These are phyloP conservation scores for Mobula hypostoma DNA, from an alignment of 2,113 vertebrate genomes.

Conservation along the genomic window DNA sequence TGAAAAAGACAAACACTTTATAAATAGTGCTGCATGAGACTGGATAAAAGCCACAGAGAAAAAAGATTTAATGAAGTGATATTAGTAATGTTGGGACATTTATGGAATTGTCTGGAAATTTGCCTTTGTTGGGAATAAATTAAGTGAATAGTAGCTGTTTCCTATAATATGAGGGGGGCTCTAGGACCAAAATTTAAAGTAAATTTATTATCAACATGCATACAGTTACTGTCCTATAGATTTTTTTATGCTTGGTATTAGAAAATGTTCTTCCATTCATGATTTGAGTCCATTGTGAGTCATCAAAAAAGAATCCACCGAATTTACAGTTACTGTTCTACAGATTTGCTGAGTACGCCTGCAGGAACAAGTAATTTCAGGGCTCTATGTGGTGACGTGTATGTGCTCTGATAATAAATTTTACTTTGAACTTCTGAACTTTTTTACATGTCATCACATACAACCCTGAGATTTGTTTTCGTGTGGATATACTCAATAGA, in stretches of 20 bases:
- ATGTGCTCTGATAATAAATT: too few relatives aligned
- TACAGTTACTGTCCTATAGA: too few relatives aligned
- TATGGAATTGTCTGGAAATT: slow-evolving; percentile 14
- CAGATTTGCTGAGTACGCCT: too few relatives aligned
- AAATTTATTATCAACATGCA: too few relatives aligned
- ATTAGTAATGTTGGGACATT: background rate
- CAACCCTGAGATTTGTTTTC: too few relatives aligned
- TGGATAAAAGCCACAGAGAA: background rate
- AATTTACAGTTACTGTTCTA: background rate
- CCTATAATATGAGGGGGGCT: too few relatives aligned
- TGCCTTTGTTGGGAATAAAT: background rate
- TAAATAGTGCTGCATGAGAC: background rate
- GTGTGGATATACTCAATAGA: too few relatives aligned
- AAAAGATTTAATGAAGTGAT: background rate
- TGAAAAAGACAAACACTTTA: background rate
- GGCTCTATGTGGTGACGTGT: too few relatives aligned
- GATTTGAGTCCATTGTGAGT: background rate
- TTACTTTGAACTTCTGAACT: too few relatives aligned
- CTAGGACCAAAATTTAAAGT: too few relatives aligned
- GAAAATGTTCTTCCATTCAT: background rate
- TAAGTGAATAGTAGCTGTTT: background rate
- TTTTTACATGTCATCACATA: too few relatives aligned
- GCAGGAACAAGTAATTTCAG: too few relatives aligned
- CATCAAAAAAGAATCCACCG: background rate
- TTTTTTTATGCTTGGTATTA: background rate